Evolutionary conservation across 2,888 invertebrate genomes (phyloP), one percentile per base, ranked within the genome.

Genomic region (Desoria tigrina): DNA sequence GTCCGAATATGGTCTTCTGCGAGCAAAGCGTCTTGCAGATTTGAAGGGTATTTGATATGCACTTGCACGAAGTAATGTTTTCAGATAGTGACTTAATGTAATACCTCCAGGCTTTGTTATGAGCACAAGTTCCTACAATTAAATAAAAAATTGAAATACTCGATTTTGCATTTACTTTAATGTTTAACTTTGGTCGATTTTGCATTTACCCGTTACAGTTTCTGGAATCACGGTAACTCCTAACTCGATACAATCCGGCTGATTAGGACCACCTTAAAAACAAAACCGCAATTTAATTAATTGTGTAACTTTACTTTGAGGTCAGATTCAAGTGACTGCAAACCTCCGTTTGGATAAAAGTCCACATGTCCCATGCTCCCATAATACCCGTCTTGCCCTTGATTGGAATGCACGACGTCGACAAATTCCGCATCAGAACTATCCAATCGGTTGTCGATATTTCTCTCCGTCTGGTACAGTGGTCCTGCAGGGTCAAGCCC

Each of bases 221-320:
- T 61, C 55, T 4, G 54, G 23, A 21, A 66, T 50, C 7, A 51
- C 37, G 16, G 57, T 64, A 9, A 45, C 28, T 18, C 58, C 63
- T 6, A 56, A 27, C 6, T 37, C 56, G 7, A 66, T n/a, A 32
- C 69, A 72, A 26, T 67, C 67, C 21, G 67, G 65, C 65, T 72
- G 72, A 32, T 65, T 69, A 42, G 72, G 72, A 6, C 72, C 72
- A 21, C 72, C 72, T 27, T 61, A 61, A 57, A 65, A 62, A 59
- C 59, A 39, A n/a, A 42, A 23, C 26, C 24, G 2, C 11, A 23
- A 53, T 54, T 54, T 24, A 24, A 61, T 27, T 7, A 49, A 21
- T 49, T 9, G 18, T 49, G 18, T 16, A 18, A 21, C 14, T 18
- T 49, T 49, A n/a, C n/a, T n/a, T n/a, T n/a, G n/a, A n/a, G n/a